Conservation (phyloP, 2,113 vertebrate genomes). For the Nothoprocta perdicaria region DNA sequence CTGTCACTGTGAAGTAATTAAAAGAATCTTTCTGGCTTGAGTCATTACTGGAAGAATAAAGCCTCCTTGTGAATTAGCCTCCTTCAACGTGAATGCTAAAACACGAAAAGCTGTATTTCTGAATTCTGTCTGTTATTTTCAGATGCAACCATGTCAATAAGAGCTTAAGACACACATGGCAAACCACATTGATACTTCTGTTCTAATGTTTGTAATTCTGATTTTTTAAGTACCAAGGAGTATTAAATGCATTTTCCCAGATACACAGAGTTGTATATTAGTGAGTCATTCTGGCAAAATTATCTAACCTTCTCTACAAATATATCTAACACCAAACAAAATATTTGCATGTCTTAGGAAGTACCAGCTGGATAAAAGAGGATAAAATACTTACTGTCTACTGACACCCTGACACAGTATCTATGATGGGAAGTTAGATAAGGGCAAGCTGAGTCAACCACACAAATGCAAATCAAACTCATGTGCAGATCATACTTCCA, state of each 20-base stretch:
- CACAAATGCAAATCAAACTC: neutral
- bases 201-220: neutral
- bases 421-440: neutral
- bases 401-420: fast-evolving
- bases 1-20: neutral
- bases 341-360: neutral
- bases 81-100: neutral
- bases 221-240: neutral
- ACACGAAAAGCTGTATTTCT: neutral
- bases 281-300: neutral
- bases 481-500: neutral
- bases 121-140: neutral
- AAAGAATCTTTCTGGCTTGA: conserved; percentile 10
- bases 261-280: neutral
- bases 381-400: neutral
- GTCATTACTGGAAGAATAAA: conserved; percentile 8
- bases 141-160: neutral
- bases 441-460: neutral
- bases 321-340: neutral
- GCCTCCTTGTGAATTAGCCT: neutral
- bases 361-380: neutral
- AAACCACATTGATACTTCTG: neutral
- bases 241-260: neutral
- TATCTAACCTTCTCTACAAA: neutral
- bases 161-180: neutral